Evolutionary conservation across 2,888 invertebrate species (phyloP).

Genomic region (Lepidochitona cinerea): DNA sequence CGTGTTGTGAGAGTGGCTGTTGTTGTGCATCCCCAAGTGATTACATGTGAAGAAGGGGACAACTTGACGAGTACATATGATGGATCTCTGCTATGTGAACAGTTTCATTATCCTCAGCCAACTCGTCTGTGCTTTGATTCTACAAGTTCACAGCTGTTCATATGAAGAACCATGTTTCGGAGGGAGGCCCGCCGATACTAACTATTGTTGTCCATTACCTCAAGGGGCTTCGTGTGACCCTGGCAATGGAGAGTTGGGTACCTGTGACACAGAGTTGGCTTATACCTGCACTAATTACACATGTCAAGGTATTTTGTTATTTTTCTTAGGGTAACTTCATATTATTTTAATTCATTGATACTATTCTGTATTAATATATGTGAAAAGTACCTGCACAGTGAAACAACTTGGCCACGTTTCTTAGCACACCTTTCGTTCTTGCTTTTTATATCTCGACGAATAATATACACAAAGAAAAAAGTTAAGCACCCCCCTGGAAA

Average conservation of each 20-base stretch:
- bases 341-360: background rate
- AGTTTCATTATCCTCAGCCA: background rate
- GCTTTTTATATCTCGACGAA: too few relatives aligned
- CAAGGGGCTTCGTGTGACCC: background rate
- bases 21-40: too few relatives aligned
- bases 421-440: too few relatives aligned
- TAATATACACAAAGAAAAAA: too few relatives aligned
- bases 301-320: too few relatives aligned
- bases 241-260: background rate
- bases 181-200: background rate
- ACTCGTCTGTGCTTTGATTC: background rate
- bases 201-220: background rate
- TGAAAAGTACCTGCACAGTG: too few relatives aligned
- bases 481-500: too few relatives aligned
- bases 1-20: too few relatives aligned
- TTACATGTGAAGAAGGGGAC: background rate
- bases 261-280: background rate
- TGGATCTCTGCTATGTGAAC: background rate
- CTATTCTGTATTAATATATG: background rate
- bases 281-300: background rate
- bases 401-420: too few relatives aligned
- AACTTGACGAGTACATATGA: background rate
- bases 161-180: background rate
- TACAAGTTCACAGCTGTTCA: background rate
- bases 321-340: background rate